A percentile compares a stretch with the other conserved stretches of the same genome.
phyloP scores from a whole-genome alignment of 2,797 vertebrate genomes.

The Numenius phaeopus region DNA sequence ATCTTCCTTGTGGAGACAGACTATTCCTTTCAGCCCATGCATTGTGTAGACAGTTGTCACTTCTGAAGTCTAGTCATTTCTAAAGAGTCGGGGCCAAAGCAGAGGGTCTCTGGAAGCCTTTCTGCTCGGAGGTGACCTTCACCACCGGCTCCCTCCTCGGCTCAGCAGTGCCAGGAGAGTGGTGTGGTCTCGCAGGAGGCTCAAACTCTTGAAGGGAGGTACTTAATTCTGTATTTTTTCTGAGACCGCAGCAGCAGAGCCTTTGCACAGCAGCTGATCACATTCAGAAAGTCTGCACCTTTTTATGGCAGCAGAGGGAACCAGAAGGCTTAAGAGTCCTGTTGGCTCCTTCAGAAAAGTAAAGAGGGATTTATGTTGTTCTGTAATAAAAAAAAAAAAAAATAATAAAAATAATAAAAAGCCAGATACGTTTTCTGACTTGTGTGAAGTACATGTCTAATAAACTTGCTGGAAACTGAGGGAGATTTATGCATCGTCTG shows the following conservation, averaged over 20 bases:
- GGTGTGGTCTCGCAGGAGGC: rapidly evolving
- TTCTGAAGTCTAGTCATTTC: not conserved
- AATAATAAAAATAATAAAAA: conserved; percentile 8
- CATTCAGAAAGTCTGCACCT: conserved; percentile 30
- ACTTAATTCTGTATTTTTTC: not conserved
- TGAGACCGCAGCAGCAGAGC: not conserved
- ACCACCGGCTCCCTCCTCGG: rapidly evolving
- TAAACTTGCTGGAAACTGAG: not conserved
- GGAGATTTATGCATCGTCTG: not conserved
- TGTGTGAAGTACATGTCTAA: not conserved
- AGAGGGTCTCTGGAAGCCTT: not conserved
- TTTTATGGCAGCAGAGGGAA: conserved; percentile 57
- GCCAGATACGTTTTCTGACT: not conserved
- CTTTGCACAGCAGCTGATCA: conserved; percentile 22
- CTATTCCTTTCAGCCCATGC: not conserved
- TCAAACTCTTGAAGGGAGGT: not conserved
- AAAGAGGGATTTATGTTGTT: conserved; percentile 30
- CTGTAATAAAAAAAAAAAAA: not conserved
- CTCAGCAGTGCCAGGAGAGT: not conserved
- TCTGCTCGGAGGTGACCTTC: not conserved
- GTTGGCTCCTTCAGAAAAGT: conserved; percentile 19
- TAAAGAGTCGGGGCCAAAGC: not conserved
- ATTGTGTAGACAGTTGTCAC: not conserved
- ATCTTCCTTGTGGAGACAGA: not conserved
- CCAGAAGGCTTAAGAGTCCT: conserved; percentile 30